A percentile compares a stretch with the other conserved stretches of the same genome.
phyloP scores from a whole-genome alignment of 2,797 vertebrate species.

The Pterois miles region DNA sequence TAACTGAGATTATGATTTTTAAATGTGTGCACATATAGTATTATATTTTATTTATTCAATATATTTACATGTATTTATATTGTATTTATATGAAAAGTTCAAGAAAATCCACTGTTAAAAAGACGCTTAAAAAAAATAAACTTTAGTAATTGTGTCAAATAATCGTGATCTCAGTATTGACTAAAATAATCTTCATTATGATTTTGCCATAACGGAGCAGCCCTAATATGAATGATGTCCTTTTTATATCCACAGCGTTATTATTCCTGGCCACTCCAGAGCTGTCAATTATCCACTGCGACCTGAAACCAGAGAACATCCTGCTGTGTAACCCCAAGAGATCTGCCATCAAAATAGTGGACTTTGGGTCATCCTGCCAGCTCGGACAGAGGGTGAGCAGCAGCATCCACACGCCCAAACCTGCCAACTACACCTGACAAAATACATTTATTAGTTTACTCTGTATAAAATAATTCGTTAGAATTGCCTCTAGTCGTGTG shows the following conservation, averaged over 20 bases:
- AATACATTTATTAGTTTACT: not conserved
- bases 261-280: constrained; percentile 94
- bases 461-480: not conserved
- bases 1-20: not conserved
- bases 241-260: constrained; percentile 75
- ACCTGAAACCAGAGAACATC: constrained; percentile 96
- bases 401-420: not conserved
- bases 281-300: constrained; percentile 96
- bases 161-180: not conserved
- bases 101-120: not conserved
- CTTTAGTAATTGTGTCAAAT: not conserved
- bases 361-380: constrained; percentile 94
- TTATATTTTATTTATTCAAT: not conserved
- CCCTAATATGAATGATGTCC: not conserved
- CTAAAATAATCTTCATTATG: not conserved
- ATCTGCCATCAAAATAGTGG: constrained; percentile 94
- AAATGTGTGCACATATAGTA: not conserved
- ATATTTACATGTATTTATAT: not conserved
- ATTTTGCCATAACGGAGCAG: not conserved
- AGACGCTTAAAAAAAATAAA: not conserved
- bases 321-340: constrained; percentile 94
- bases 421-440: no score
- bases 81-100: not conserved
- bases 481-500: not conserved
- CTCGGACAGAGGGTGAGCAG: constrained; percentile 91